Conservation (phyloP, 2,888 invertebrate genomes). For the Meghimatium bilineatum region DNA sequence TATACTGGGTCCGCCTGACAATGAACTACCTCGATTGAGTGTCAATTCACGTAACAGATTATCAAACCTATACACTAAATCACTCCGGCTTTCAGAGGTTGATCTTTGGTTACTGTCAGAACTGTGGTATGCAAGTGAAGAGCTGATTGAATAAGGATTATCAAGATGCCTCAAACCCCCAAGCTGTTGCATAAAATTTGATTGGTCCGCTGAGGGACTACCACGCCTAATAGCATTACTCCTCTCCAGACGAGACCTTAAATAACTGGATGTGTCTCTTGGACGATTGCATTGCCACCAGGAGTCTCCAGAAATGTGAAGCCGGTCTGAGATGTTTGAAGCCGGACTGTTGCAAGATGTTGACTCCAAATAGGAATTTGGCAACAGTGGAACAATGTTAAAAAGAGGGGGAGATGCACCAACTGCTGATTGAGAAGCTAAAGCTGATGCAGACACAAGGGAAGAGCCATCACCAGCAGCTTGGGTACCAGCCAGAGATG, state of each 20-base stretch:
- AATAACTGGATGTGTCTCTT: slow-evolving; percentile 42
- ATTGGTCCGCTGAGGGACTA: slow-evolving; percentile 12
- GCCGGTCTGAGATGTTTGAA: slow-evolving; percentile 9
- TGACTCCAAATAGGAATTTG: slow-evolving; percentile 43
- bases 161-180: slow-evolving; percentile 29
- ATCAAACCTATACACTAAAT: slow-evolving; percentile 36
- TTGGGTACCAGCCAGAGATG: slow-evolving; percentile 16
- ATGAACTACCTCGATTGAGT: slow-evolving; percentile 2
- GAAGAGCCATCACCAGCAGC: slow-evolving; percentile 1
- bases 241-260: slow-evolving; percentile 41
- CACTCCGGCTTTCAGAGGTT: slow-evolving; percentile 19
- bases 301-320: slow-evolving; percentile 5
- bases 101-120: slow-evolving; percentile 47
- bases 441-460: not conserved
- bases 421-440: not conserved
- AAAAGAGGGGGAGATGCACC: slow-evolving; percentile 24
- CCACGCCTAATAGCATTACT: slow-evolving; percentile 44
- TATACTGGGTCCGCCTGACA: slow-evolving; percentile 17
- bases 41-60: slow-evolving; percentile 40
- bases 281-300: slow-evolving; percentile 33
- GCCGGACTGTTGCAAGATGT: not conserved
- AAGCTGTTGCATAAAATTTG: slow-evolving; percentile 35
- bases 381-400: slow-evolving; percentile 46
- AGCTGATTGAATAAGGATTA: slow-evolving; percentile 4
- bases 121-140: slow-evolving; percentile 10